A percentile compares a stretch with the other conserved stretches of the same genome.
Evolutionary conservation across 2,888 invertebrate species (phyloP).

Genomic region (Athalia rosae): DNA sequence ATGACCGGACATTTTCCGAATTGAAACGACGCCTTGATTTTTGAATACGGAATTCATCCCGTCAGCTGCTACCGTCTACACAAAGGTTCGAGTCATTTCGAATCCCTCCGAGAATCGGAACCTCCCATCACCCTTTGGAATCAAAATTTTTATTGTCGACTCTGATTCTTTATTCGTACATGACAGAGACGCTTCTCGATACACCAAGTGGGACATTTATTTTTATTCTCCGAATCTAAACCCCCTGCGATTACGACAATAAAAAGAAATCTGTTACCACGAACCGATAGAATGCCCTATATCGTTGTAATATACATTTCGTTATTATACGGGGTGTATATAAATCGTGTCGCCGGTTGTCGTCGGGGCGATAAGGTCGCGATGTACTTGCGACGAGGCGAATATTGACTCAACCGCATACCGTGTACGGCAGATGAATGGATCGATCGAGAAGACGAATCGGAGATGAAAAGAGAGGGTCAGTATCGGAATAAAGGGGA

Average conservation of each 20-base stretch:
- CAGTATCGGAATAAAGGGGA: background rate
- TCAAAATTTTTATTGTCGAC: background rate
- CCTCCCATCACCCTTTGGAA: background rate
- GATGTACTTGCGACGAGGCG: background rate
- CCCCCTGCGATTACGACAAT: too few species aligned
- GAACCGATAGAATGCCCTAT: too few species aligned
- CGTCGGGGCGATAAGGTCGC: background rate
- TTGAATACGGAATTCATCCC: too few species aligned
- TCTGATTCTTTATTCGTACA: background rate
- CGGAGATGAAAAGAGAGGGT: conserved; percentile 5
- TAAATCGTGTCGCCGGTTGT: background rate
- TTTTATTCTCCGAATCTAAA: too few species aligned
- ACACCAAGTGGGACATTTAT: conserved; percentile 12
- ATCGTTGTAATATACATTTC: too few species aligned
- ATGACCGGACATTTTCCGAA: too few species aligned
- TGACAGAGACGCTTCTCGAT: conserved; percentile 18
- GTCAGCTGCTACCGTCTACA: too few species aligned
- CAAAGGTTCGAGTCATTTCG: too few species aligned
- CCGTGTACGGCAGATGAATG: conserved; percentile 31
- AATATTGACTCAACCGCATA: too few species aligned
- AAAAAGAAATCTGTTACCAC: too few species aligned
- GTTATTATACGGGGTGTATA: background rate
- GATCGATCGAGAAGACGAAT: conserved; percentile 10
- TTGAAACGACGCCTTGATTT: too few species aligned
- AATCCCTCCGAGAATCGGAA: too few species aligned